Conservation (phyloP, 2,113 vertebrate genomes). For the Periophthalmodon schlosseri region DNA sequence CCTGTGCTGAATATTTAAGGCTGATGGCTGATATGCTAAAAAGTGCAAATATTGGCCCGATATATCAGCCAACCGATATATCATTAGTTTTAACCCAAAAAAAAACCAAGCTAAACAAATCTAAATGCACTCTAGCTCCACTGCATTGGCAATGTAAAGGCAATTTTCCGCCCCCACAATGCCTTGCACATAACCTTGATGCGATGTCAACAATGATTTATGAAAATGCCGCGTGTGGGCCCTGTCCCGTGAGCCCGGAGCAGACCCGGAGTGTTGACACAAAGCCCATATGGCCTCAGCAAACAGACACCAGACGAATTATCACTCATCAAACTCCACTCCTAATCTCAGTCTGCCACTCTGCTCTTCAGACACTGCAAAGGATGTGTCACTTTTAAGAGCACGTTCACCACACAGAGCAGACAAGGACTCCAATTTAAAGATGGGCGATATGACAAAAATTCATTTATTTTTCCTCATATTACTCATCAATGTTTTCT, state of each 20-base stretch:
- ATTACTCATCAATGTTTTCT: no score
- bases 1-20: no score
- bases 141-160: slow-evolving; percentile 63
- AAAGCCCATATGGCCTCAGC: slow-evolving; percentile 50
- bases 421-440: not conserved
- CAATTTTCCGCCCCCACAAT: slow-evolving; percentile 59
- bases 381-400: slow-evolving; percentile 2
- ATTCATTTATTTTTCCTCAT: no score
- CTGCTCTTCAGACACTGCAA: slow-evolving; percentile 35
- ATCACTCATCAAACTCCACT: slow-evolving; percentile 55
- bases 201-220: slow-evolving; percentile 73
- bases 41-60: no score
- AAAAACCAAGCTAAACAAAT: slow-evolving; percentile 34
- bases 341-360: slow-evolving; percentile 43
- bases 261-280: slow-evolving; percentile 65
- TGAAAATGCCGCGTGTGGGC: slow-evolving; percentile 61
- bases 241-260: slow-evolving; percentile 39
- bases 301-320: slow-evolving; percentile 43
- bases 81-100: slow-evolving; percentile 53
- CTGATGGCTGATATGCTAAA: no score
- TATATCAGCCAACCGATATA: slow-evolving; percentile 32
- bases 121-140: slow-evolving; percentile 37
- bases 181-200: slow-evolving; percentile 68
- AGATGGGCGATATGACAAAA: not conserved
- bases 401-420: slow-evolving; percentile 14